These are phyloP conservation scores for Beris chalybata DNA, from an alignment of 2,888 invertebrate species.

Conservation along the genomic window DNA sequence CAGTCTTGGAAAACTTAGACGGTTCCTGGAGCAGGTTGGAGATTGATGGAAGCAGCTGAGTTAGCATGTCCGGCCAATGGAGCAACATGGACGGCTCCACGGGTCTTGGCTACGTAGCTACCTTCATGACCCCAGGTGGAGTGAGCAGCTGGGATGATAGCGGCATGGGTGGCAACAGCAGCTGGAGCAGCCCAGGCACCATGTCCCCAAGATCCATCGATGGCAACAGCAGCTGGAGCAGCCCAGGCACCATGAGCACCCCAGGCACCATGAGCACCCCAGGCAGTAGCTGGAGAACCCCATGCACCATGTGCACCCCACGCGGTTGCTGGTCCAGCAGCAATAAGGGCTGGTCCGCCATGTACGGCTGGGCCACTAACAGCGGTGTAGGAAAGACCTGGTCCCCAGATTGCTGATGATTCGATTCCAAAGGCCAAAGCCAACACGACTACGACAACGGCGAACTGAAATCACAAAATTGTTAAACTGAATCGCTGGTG, in stretches of 20 bases:
- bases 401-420: constrained; percentile 40
- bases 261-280: constrained; percentile 40
- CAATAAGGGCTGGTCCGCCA: constrained; percentile 31
- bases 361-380: constrained; percentile 44
- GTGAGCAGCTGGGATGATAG: constrained; percentile 33
- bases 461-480: constrained; percentile 43
- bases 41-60: constrained; percentile 47
- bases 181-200: constrained; percentile 20
- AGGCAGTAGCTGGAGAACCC: constrained; percentile 37
- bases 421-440: constrained; percentile 42
- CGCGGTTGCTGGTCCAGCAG: constrained; percentile 26
- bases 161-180: constrained; percentile 21
- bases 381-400: constrained; percentile 41
- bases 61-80: constrained; percentile 53
- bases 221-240: constrained; percentile 21
- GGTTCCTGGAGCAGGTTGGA: constrained; percentile 57
- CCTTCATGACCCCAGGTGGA: constrained; percentile 40
- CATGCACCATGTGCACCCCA: constrained; percentile 11
- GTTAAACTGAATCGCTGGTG: neutral
- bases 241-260: constrained; percentile 38
- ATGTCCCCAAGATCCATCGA: neutral
- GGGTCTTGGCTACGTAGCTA: constrained; percentile 56
- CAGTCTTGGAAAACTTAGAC: constrained; percentile 15
- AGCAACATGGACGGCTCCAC: constrained; percentile 55
- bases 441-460: constrained; percentile 48